Evolutionary conservation across 23 tunicate species (phyloP), one percentile per base, ranked within the genome.

Genomic region (Phallusia fumigata): DNA sequence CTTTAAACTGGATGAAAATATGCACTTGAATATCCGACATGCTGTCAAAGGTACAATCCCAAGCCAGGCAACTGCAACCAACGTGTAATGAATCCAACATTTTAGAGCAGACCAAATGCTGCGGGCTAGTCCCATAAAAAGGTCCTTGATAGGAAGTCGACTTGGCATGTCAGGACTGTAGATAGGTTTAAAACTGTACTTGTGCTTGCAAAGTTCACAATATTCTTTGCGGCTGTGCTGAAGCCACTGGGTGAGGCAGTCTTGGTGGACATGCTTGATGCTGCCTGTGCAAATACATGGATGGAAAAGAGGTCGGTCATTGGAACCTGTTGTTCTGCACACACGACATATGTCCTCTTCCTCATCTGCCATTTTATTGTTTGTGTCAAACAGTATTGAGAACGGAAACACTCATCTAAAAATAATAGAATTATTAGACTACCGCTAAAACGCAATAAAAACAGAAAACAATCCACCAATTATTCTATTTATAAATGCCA

Each of bases 221-320:
- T 86, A 92, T 83, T 91, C 96, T 76, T 90, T 90, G 45, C 76
- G 76, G 75, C 95, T 90, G 81, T 90, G 95, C 5, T 79, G 76
- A 11, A 90, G 83, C 95, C 95, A 90, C 50, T 81, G 95, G 18
- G 76, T 74, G 28, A 90, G 81, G 45, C 89, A 86, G 35, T 91
- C 90, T 65, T 93, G 98, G 81, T 93, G 98, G 15, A 93, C 91
- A 78, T 88, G 90, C 28, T 92, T 64, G 0, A 93, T 93, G 82
- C 93, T 88, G 53, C 98, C 98, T 31, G 98, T 88, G 80, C 98
- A 93, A 26, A 88, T 89, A 76, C 98, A 93, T 19, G 98, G 98
- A 73, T 93, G 98, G 44, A 84, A 93, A 16, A 93, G 83, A 28
- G 98, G 89, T 52, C 69, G 76, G 74, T 85, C 88, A 15, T 83